phyloP scores from a whole-genome alignment of 2,113 vertebrate species.

The Chaetorhynchus papuensis region DNA sequence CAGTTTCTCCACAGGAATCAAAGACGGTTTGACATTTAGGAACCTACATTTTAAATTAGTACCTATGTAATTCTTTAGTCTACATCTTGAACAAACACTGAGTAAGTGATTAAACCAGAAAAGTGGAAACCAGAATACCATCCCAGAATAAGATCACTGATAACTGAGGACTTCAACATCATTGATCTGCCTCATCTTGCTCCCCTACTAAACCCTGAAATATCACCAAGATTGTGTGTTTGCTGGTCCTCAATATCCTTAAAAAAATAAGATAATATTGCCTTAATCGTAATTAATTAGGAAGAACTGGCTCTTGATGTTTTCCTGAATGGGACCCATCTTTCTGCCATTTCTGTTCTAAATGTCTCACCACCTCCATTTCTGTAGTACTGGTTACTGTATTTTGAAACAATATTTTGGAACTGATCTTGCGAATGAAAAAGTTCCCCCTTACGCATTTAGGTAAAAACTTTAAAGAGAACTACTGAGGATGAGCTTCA shows the following conservation, averaged over 20 bases:
- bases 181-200: neutral
- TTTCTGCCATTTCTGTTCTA: neutral
- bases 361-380: neutral
- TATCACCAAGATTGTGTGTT: accelerated
- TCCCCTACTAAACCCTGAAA: neutral
- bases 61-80: neutral
- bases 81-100: neutral
- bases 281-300: neutral
- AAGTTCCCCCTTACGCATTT: neutral
- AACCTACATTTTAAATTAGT: neutral
- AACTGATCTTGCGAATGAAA: neutral
- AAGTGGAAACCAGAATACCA: neutral
- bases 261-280: neutral
- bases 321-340: neutral
- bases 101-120: neutral
- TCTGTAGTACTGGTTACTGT: neutral
- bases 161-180: neutral
- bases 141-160: neutral
- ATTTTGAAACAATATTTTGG: neutral
- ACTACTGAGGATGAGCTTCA: neutral
- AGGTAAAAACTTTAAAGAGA: neutral
- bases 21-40: neutral
- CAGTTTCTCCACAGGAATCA: neutral
- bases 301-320: neutral
- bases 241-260: neutral